These are phyloP conservation scores for Oxyteleia sp. DNA, from an alignment of 2,888 invertebrate genomes.

Conservation along the genomic window DNA sequence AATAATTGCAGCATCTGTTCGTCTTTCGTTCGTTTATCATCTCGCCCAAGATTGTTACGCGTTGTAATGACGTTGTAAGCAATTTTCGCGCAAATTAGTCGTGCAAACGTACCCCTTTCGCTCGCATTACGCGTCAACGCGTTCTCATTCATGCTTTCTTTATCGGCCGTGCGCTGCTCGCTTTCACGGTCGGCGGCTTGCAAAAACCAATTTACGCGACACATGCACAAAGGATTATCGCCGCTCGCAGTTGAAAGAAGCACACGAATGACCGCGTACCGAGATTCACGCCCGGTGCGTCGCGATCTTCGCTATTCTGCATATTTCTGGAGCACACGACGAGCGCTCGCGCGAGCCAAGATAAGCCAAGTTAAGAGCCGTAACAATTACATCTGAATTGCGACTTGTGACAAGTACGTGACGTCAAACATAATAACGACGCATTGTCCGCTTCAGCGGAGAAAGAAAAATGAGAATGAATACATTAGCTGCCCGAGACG, in stretches of 20 bases:
- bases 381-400: slow-evolving; percentile 38
- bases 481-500: neutral
- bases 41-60: neutral
- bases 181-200: slow-evolving; percentile 74
- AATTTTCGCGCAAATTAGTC: slow-evolving; percentile 40
- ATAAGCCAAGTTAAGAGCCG: slow-evolving; percentile 45
- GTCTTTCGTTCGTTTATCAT: neutral
- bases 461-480: neutral
- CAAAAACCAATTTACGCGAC: slow-evolving; percentile 68
- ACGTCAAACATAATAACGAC: slow-evolving; percentile 18
- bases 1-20: too few relatives aligned
- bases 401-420: slow-evolving; percentile 37
- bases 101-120: slow-evolving; percentile 61
- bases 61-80: slow-evolving; percentile 29
- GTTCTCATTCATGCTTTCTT: slow-evolving; percentile 74
- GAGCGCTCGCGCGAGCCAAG: slow-evolving; percentile 17
- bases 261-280: slow-evolving; percentile 70
- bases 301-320: slow-evolving; percentile 65
- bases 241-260: slow-evolving; percentile 63
- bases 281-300: slow-evolving; percentile 70
- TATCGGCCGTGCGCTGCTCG: slow-evolving; percentile 58
- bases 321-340: slow-evolving; percentile 53
- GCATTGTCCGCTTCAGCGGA: neutral
- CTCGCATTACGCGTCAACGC: slow-evolving; percentile 64
- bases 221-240: slow-evolving; percentile 72